Percentiles rank a stretch among this genome's conserved stretches.
Evolutionary conservation across 2,888 invertebrate species (phyloP).

Genomic region (Drosophila picticornis): DNA sequence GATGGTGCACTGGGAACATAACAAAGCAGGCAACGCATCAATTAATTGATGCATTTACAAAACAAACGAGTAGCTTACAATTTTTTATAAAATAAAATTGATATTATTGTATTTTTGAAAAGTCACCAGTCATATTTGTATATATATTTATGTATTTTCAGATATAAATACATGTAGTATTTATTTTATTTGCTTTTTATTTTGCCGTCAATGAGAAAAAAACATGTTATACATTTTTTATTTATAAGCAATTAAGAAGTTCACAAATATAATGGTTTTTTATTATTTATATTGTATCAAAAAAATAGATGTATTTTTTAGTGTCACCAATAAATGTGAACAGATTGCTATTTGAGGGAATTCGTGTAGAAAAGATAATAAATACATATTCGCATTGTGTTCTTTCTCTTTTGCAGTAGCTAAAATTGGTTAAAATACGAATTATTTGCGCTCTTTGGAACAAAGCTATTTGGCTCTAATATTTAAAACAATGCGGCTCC

Average conservation of each 20-base stretch:
- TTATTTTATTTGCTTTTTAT: not conserved
- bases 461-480: constrained; percentile 7
- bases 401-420: not conserved
- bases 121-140: not conserved
- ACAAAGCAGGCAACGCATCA: not conserved
- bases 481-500: constrained; percentile 3
- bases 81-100: not conserved
- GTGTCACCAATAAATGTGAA: not conserved
- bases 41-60: not conserved
- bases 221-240: not conserved
- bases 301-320: not conserved
- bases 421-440: not conserved
- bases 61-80: not conserved
- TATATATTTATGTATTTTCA: not conserved
- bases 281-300: not conserved
- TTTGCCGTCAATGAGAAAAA: not conserved
- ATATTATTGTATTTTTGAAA: not conserved
- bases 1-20: constrained; percentile 43
- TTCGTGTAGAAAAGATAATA: not conserved
- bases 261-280: not conserved
- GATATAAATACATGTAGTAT: not conserved
- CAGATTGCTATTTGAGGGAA: not conserved
- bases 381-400: not conserved
- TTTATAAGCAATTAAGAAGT: not conserved
- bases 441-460: not conserved